Percentiles rank a stretch among this genome's conserved stretches.
Conservation (phyloP, 2,888 invertebrate species). For the Athripsodes cinereus region DNA sequence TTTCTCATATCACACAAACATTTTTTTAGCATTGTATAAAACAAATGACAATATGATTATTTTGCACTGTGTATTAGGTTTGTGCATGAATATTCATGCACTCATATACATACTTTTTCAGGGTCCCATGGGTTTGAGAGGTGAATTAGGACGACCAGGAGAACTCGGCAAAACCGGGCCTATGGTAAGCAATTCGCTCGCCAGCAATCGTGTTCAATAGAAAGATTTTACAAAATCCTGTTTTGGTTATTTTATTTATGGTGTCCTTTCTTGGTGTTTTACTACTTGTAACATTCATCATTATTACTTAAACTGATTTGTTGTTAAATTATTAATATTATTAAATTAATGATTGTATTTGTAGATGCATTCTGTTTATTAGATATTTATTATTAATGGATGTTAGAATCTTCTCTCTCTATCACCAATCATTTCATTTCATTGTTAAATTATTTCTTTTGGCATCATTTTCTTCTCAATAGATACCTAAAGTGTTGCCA, state of each 20-base stretch:
- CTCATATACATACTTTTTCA: conserved; percentile 34
- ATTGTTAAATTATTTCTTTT: too few relatives aligned
- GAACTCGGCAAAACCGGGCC: conserved; percentile 70
- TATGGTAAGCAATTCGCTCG: conserved; percentile 58
- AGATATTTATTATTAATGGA: neutral
- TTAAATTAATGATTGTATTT: neutral
- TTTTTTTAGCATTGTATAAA: too few relatives aligned
- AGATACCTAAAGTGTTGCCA: too few relatives aligned
- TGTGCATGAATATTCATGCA: conserved; percentile 25
- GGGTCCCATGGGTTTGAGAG: conserved; percentile 79
- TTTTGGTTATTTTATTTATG: conserved; percentile 10
- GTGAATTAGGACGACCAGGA: conserved; percentile 65
- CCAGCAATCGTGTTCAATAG: conserved; percentile 32
- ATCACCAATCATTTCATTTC: too few relatives aligned
- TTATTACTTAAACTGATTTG: neutral
- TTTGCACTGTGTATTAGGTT: neutral
- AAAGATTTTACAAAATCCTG: conserved; percentile 2
- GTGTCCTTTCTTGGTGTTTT: conserved; percentile 1
- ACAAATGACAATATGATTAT: too few relatives aligned
- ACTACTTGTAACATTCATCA: neutral
- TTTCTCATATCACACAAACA: too few relatives aligned
- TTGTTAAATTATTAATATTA: neutral
- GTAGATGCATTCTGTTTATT: neutral
- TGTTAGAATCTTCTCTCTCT: too few relatives aligned
- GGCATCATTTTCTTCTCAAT: too few relatives aligned